Evolutionary conservation across 2,797 vertebrate genomes (phyloP).

Genomic region (Acridotheres tristis): DNA sequence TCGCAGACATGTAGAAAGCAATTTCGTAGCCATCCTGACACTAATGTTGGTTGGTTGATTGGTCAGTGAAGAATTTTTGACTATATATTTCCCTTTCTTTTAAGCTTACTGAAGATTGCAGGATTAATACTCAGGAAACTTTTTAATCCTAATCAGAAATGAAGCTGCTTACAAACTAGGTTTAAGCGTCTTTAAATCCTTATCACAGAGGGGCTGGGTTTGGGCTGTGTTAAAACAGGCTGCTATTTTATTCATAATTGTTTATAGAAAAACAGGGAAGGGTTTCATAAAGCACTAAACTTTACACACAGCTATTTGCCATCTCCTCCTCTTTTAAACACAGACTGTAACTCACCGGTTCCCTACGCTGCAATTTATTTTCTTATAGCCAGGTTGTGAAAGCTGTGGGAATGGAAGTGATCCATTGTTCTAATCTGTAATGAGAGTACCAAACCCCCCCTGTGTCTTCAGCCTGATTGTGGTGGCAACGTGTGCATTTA

Average conservation of each 20-base stretch:
- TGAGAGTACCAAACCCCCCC: rapidly evolving
- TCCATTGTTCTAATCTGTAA: neutral
- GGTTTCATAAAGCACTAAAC: neutral
- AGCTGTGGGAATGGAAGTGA: neutral
- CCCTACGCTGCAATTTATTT: neutral
- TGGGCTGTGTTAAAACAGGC: neutral
- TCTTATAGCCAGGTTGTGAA: neutral
- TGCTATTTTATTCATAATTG: neutral
- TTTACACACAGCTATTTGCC: neutral
- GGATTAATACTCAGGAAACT: neutral
- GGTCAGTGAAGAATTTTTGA: neutral
- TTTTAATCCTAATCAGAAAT: neutral
- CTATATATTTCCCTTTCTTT: neutral
- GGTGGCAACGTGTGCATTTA: neutral
- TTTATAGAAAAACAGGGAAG: neutral
- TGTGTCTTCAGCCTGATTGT: neutral
- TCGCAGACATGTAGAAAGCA: neutral
- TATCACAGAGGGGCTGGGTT: neutral
- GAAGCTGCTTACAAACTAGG: neutral
- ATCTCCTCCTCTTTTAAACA: neutral
- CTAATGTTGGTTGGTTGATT: neutral
- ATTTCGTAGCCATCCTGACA: neutral
- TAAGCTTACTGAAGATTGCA: neutral
- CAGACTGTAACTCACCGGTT: neutral
- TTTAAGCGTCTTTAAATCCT: neutral